phyloP scores from a whole-genome alignment of 2,888 invertebrate genomes.

The Hypselothyrea guttata region DNA sequence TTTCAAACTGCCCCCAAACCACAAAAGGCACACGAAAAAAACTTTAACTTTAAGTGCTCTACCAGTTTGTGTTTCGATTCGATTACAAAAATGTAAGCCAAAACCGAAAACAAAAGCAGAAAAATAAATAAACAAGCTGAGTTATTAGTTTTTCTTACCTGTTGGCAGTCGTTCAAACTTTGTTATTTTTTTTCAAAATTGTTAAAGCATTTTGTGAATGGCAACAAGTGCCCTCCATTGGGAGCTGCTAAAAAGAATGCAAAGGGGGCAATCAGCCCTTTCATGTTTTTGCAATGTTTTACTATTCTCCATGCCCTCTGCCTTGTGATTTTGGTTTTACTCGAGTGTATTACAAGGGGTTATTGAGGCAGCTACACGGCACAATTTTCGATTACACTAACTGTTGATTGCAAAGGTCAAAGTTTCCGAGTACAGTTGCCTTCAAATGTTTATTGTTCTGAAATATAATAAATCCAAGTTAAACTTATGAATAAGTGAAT shows the following conservation, averaged over 20 bases:
- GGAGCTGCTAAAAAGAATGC: slow-evolving; percentile 18
- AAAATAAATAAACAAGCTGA: slow-evolving; percentile 28
- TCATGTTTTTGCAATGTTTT: background rate
- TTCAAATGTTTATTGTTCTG: slow-evolving; percentile 15
- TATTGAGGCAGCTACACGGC: slow-evolving; percentile 45
- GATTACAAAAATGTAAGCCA: slow-evolving; percentile 37
- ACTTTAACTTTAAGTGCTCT: slow-evolving; percentile 13
- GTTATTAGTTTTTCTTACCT: slow-evolving; percentile 54
- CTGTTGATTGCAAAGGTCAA: slow-evolving; percentile 45
- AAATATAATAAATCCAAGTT: background rate
- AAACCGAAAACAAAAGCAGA: slow-evolving; percentile 12
- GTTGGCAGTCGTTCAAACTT: slow-evolving; percentile 28
- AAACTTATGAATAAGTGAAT: slow-evolving; percentile 17
- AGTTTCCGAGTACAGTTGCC: slow-evolving; percentile 29
- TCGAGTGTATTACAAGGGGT: slow-evolving; percentile 28
- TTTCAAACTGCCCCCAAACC: slow-evolving; percentile 12
- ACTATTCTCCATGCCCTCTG: background rate
- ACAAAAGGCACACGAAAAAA: slow-evolving; percentile 3
- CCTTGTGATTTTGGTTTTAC: slow-evolving; percentile 34
- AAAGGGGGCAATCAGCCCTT: slow-evolving; percentile 14
- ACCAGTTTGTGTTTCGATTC: slow-evolving; percentile 37
- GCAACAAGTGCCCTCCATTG: slow-evolving; percentile 66
- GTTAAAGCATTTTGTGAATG: slow-evolving; percentile 51
- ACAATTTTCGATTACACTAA: slow-evolving; percentile 46
- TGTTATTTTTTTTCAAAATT: slow-evolving; percentile 45